phyloP scores from a whole-genome alignment of 2,888 invertebrate genomes.

The Stenotaenia linearis region DNA sequence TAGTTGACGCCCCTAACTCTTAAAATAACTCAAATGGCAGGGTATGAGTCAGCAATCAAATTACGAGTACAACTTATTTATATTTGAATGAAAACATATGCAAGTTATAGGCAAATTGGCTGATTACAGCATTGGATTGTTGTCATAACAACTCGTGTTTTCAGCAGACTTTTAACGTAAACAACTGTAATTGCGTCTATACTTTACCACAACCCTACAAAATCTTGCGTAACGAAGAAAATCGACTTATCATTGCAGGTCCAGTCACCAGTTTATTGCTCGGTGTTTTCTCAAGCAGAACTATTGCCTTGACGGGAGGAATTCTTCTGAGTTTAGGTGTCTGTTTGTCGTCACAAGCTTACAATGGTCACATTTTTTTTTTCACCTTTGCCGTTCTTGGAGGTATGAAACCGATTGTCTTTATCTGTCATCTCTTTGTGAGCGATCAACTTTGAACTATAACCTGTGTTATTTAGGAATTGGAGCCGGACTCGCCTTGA shows the following conservation, averaged over 20 bases:
- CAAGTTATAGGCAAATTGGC: too few species aligned
- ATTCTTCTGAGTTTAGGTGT: constrained; percentile 65
- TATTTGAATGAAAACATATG: too few species aligned
- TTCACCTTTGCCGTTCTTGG: constrained; percentile 67
- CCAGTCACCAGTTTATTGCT: constrained; percentile 67
- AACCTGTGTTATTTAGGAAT: constrained; percentile 41
- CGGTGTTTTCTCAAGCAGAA: constrained; percentile 58
- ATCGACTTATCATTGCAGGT: too few species aligned
- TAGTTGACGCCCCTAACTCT: background rate
- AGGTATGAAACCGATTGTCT: constrained; percentile 52
- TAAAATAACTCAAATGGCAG: background rate
- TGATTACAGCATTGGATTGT: too few species aligned
- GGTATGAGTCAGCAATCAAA: background rate
- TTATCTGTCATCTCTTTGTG: too few species aligned
- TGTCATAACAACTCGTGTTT: too few species aligned
- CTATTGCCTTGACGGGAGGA: constrained; percentile 66
- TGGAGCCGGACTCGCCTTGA: constrained; percentile 41
- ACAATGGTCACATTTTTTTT: constrained; percentile 61
- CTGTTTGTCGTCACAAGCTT: constrained; percentile 63
- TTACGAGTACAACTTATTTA: constrained; percentile 38
- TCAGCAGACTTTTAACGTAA: too few species aligned
- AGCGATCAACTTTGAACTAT: too few species aligned
- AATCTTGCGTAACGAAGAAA: too few species aligned
- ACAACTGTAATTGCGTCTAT: too few species aligned
- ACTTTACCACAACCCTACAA: too few species aligned